A percentile compares a stretch with the other conserved stretches of the same genome.
phyloP scores from a whole-genome alignment of 2,113 vertebrate species.

The Erinaceus europaeus region DNA sequence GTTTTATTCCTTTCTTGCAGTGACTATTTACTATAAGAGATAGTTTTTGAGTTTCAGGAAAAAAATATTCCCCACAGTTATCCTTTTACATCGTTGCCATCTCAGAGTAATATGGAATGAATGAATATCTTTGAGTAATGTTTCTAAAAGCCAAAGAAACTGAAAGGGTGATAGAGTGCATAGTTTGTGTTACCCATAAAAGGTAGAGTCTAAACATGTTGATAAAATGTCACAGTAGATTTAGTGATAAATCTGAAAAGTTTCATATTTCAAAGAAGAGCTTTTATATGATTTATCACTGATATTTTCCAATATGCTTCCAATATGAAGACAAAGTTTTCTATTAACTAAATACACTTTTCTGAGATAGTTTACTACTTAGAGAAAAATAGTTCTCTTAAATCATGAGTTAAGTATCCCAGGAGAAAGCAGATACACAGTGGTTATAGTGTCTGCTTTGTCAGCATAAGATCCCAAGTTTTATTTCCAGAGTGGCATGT shows the following conservation, averaged over 20 bases:
- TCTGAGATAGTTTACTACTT: not conserved
- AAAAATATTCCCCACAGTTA: not conserved
- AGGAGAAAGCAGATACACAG: too few species aligned
- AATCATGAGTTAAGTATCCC: not conserved
- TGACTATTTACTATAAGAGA: not conserved
- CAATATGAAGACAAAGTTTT: not conserved
- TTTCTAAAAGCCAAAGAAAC: not conserved
- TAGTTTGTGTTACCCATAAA: not conserved
- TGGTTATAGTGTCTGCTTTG: too few species aligned
- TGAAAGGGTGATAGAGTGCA: not conserved
- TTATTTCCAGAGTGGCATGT: too few species aligned
- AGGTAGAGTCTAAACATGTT: not conserved
- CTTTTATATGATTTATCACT: not conserved
- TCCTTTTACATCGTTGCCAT: not conserved
- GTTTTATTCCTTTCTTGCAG: not conserved
- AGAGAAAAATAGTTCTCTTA: not conserved
- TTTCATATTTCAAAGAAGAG: not conserved
- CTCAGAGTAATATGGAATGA: not conserved
- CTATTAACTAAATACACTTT: not conserved
- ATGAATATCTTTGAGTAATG: not conserved
- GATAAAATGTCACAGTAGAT: not conserved
- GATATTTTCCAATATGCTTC: not conserved
- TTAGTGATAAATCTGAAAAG: not conserved
- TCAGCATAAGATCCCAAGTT: conserved; percentile 4
- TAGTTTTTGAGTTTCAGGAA: not conserved